These are phyloP conservation scores for Anas platyrhynchos DNA, from an alignment of 2,113 vertebrate genomes.

Conservation along the genomic window DNA sequence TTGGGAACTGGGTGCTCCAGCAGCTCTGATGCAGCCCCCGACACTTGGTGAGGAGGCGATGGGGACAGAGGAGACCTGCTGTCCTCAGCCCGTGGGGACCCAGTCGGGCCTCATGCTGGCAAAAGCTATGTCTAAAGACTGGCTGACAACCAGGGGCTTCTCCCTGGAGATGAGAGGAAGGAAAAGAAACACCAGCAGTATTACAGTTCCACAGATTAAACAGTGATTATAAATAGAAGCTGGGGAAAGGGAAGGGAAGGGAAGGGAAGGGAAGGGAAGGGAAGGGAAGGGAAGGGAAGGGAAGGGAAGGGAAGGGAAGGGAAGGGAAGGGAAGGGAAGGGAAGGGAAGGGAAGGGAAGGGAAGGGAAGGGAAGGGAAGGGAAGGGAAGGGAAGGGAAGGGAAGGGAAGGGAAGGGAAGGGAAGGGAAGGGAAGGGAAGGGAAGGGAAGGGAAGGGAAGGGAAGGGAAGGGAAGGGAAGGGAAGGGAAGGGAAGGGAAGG, in stretches of 20 bases:
- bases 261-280: too few relatives aligned
- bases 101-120: neutral
- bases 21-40: neutral
- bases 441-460: too few relatives aligned
- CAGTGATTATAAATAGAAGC: neutral
- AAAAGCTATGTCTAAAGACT: neutral
- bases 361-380: too few relatives aligned
- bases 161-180: neutral
- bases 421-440: neutral
- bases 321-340: neutral
- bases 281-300: too few relatives aligned
- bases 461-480: too few relatives aligned
- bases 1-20: neutral
- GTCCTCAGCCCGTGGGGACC: neutral
- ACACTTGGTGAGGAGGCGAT: accelerated
- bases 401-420: neutral
- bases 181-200: neutral
- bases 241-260: neutral
- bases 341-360: too few relatives aligned
- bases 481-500: too few relatives aligned
- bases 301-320: too few relatives aligned
- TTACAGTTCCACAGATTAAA: neutral
- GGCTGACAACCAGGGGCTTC: neutral
- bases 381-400: neutral
- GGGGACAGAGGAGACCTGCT: neutral